Conservation (phyloP, 2,113 vertebrate genomes). For the Zosterops pallidus region DNA sequence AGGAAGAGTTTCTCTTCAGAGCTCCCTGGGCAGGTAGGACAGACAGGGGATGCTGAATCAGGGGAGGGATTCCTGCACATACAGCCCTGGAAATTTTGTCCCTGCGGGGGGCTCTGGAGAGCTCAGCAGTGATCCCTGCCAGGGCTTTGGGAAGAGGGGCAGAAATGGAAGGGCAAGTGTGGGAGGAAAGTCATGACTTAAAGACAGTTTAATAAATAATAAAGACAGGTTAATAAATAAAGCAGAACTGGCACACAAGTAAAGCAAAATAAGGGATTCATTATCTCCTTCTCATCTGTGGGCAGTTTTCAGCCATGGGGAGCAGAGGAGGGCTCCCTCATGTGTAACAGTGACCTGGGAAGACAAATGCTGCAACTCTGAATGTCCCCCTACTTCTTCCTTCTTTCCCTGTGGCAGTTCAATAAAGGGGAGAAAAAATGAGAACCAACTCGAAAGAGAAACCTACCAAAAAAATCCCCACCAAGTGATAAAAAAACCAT, state of each 20-base stretch:
- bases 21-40: not conserved
- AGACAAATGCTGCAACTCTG: not conserved
- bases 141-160: not conserved
- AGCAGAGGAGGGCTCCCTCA: not conserved
- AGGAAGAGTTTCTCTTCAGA: not conserved
- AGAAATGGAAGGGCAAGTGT: not conserved
- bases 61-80: not conserved
- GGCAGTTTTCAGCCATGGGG: not conserved
- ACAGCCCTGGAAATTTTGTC: not conserved
- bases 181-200: fast-evolving
- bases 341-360: not conserved
- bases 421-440: fast-evolving
- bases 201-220: not conserved
- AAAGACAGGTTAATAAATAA: not conserved
- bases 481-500: not conserved
- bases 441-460: not conserved
- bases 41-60: not conserved
- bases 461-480: not conserved
- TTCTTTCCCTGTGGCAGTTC: not conserved
- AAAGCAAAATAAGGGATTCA: not conserved
- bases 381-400: not conserved
- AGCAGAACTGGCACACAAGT: not conserved
- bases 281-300: not conserved
- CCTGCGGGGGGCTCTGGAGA: fast-evolving
- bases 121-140: not conserved